Evolutionary conservation across 2,797 vertebrate species (phyloP).

Genomic region (Echeneis naucrates): DNA sequence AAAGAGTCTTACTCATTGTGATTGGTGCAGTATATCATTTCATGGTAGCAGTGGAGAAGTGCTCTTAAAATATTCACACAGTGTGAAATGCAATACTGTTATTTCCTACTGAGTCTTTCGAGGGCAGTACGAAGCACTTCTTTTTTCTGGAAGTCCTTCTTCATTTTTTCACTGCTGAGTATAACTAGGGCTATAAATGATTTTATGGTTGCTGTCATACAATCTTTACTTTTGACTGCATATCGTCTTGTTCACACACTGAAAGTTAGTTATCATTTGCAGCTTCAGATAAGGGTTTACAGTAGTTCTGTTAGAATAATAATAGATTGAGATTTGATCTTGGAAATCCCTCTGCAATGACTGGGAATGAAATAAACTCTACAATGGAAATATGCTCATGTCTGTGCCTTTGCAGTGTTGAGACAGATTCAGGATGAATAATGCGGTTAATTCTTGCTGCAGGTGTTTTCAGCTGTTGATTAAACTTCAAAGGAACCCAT

Average conservation of each 20-base stretch:
- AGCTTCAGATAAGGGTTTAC: neutral
- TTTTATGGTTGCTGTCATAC: neutral
- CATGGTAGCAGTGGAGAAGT: constrained; percentile 63
- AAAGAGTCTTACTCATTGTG: constrained; percentile 6
- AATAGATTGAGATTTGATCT: constrained; percentile 7
- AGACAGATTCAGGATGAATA: neutral
- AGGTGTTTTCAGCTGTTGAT: neutral
- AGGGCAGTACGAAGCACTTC: constrained; percentile 41
- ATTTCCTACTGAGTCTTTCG: constrained; percentile 40
- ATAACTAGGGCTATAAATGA: constrained; percentile 1
- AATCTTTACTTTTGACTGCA: constrained; percentile 4
- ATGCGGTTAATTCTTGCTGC: neutral
- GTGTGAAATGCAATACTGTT: constrained; percentile 71
- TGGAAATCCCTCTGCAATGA: neutral
- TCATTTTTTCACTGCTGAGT: constrained; percentile 35
- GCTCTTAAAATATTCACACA: constrained; percentile 79
- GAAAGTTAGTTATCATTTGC: constrained; percentile 45
- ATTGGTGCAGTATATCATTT: constrained; percentile 41
- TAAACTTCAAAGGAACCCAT: neutral
- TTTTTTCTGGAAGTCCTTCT: constrained; percentile 40
- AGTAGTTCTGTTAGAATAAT: constrained; percentile 7
- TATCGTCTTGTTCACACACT: constrained; percentile 4
- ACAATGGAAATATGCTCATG: neutral
- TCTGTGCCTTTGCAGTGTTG: neutral
- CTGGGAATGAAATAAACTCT: neutral